Conservation (phyloP, 1,140 invertebrate species). For the Chlorops oryzae region DNA sequence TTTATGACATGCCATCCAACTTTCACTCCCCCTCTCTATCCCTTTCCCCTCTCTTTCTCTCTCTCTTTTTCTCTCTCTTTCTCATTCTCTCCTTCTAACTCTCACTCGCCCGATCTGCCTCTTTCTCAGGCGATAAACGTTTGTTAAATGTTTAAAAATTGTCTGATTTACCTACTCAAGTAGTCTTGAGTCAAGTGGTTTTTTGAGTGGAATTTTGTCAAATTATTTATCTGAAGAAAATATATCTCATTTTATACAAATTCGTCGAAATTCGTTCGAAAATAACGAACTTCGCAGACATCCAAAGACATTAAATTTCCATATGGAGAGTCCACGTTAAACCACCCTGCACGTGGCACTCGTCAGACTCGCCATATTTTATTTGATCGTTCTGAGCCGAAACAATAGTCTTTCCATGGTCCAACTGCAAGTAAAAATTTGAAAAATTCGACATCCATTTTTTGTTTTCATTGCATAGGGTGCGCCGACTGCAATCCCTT, state of each 20-base stretch:
- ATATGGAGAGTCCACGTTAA: too few relatives aligned
- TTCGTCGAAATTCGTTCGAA: background rate
- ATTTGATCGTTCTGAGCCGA: too few relatives aligned
- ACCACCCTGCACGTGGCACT: too few relatives aligned
- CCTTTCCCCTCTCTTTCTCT: background rate
- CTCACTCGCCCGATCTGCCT: background rate
- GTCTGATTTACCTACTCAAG: background rate
- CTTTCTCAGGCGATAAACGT: too few relatives aligned
- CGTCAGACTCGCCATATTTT: too few relatives aligned
- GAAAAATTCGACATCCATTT: too few relatives aligned
- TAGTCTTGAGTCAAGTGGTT: background rate
- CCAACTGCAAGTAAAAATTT: too few relatives aligned
- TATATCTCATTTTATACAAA: background rate
- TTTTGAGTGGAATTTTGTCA: background rate
- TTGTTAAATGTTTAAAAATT: too few relatives aligned
- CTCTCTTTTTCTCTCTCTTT: background rate
- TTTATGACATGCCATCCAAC: background rate
- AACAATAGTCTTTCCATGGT: too few relatives aligned
- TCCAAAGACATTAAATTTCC: background rate
- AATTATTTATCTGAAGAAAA: background rate
- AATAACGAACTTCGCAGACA: background rate
- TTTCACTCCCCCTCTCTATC: background rate
- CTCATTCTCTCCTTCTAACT: background rate
- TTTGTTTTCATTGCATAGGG: too few relatives aligned
- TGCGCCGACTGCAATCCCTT: too few relatives aligned